These are phyloP conservation scores for Habroteleia sp. DNA, from an alignment of 2,888 invertebrate species.

Conservation along the genomic window DNA sequence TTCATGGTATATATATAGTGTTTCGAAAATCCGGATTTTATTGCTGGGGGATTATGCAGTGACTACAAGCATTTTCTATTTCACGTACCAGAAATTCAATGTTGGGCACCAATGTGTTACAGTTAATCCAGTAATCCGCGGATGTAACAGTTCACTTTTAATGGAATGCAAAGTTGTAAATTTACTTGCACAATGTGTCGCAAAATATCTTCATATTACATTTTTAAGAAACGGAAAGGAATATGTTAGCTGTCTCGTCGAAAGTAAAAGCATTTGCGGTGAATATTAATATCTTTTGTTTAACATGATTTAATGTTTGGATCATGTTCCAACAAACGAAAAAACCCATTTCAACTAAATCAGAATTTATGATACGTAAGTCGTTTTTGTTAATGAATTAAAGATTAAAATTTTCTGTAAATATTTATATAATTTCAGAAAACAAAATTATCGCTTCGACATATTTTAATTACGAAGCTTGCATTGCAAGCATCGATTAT, in stretches of 20 bases:
- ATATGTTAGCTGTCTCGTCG: no score
- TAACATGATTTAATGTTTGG: no score
- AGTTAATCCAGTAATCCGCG: slow-evolving; percentile 60
- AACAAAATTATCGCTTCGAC: no score
- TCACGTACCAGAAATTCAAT: slow-evolving; percentile 54
- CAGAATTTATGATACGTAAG: no score
- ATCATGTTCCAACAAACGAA: background rate
- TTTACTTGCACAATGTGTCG: slow-evolving; percentile 32
- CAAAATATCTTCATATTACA: slow-evolving; percentile 9
- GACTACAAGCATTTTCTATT: slow-evolving; percentile 61
- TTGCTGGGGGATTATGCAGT: slow-evolving; percentile 51
- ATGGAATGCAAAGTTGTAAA: slow-evolving; percentile 59
- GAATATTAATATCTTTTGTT: no score
- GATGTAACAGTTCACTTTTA: slow-evolving; percentile 51
- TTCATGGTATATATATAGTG: slow-evolving; percentile 40
- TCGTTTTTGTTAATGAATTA: no score
- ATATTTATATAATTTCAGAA: no score
- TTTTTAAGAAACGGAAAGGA: background rate
- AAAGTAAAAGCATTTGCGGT: no score
- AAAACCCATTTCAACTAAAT: no score
- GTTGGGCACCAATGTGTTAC: slow-evolving; percentile 53
- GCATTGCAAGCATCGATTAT: no score
- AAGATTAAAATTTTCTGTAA: no score
- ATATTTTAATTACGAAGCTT: no score
- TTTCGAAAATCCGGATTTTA: slow-evolving; percentile 60